Conservation (phyloP, 2,113 vertebrate genomes). For the Bungarus multicinctus region DNA sequence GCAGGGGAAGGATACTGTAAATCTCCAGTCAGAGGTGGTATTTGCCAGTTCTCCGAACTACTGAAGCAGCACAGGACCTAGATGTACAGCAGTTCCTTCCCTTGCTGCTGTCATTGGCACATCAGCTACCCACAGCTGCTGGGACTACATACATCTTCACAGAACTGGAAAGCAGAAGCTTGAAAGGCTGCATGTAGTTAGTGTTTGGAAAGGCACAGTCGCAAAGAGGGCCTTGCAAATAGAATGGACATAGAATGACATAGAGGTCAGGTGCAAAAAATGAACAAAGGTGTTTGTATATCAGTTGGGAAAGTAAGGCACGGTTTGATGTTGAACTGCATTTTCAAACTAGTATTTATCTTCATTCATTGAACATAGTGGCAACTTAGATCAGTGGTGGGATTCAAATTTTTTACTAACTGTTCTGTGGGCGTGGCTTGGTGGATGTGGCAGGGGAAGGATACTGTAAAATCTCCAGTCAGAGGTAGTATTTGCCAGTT, state of each 20-base stretch:
- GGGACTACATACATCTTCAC: not conserved
- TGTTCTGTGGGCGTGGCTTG: too few species aligned
- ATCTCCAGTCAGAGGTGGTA: too few species aligned
- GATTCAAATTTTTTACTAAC: too few species aligned
- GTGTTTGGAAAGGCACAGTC: not conserved
- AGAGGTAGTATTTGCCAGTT: too few species aligned
- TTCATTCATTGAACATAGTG: not conserved
- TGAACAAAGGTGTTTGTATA: not conserved
- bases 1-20: too few species aligned
- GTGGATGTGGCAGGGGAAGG: too few species aligned
- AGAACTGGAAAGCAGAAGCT: not conserved
- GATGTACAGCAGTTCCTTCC: not conserved
- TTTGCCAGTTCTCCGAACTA: too few species aligned
- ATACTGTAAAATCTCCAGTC: too few species aligned
- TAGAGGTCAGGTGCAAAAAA: not conserved
- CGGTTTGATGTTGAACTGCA: not conserved
- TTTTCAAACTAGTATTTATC: not conserved
- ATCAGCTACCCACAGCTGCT: not conserved
- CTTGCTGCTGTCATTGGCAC: not conserved
- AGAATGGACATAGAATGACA: not conserved
- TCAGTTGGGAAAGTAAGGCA: not conserved
- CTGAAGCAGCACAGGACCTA: not conserved
- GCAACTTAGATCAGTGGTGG: not conserved
- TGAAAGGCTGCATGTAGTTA: not conserved
- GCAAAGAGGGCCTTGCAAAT: not conserved